phyloP scores from a whole-genome alignment of 2,113 vertebrate genomes.

The Megaptera novaeangliae region DNA sequence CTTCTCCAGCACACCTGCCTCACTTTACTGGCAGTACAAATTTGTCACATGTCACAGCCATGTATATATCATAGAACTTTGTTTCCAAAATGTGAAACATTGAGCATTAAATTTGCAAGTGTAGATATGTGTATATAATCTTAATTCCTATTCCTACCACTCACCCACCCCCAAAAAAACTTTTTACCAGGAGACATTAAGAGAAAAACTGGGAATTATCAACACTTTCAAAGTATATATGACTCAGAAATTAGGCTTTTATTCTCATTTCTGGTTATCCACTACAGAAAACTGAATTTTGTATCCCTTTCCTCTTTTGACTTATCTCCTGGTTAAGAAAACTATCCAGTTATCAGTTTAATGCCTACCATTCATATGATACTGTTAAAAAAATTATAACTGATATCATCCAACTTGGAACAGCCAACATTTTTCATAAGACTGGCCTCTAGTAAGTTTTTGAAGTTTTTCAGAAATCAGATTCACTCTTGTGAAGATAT shows the following conservation, averaged over 20 bases:
- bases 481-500: neutral
- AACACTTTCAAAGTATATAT: neutral
- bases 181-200: neutral
- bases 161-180: rapidly evolving
- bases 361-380: neutral
- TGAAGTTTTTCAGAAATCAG: neutral
- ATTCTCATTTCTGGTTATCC: neutral
- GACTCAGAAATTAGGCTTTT: neutral
- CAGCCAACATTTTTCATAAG: neutral
- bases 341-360: neutral
- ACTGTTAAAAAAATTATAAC: neutral
- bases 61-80: neutral
- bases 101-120: neutral
- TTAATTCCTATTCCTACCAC: neutral
- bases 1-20: neutral
- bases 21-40: neutral
- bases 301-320: neutral
- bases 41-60: neutral
- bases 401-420: neutral
- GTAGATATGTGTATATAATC: neutral
- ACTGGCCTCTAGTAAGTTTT: neutral
- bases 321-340: neutral
- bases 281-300: neutral
- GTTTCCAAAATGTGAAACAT: neutral
- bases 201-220: neutral